Conservation (phyloP, 2,888 invertebrate species). For the Drosophila atripex region DNA sequence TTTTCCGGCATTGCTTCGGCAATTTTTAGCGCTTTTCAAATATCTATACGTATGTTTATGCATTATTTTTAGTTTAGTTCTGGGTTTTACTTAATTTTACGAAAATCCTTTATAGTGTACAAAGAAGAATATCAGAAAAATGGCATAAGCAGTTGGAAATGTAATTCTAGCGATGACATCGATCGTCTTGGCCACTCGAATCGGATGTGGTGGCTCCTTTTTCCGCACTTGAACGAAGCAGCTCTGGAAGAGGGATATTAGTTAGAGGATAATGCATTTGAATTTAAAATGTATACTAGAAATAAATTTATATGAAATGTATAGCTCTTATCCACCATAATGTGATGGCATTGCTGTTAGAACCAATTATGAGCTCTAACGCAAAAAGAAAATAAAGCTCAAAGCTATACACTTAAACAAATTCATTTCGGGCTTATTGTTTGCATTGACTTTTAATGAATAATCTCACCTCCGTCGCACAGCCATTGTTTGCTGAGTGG, state of each 20-base stretch:
- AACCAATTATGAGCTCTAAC: too few species aligned
- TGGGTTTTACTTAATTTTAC: conserved; percentile 76
- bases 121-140: conserved; percentile 97
- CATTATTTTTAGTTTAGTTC: conserved; percentile 39
- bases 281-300: background rate
- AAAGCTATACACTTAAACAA: background rate
- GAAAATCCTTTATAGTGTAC: conserved; percentile 94
- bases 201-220: conserved; percentile 96
- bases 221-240: conserved; percentile 94
- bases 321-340: too few species aligned
- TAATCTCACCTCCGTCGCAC: conserved; percentile 89
- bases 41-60: conserved; percentile 53
- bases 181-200: conserved; percentile 96
- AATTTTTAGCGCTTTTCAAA: conserved; percentile 63
- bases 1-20: conserved; percentile 31
- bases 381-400: too few species aligned
- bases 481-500: conserved; percentile 94
- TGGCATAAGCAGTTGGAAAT: conserved; percentile 95
- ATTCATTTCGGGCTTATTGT: background rate
- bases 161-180: conserved; percentile 97
- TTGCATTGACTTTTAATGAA: background rate
- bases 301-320: background rate
- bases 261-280: background rate
- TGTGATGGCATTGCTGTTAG: too few species aligned
- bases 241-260: conserved; percentile 86